Percentiles rank a stretch among this genome's conserved stretches.
phyloP scores from a whole-genome alignment of 1,140 invertebrate genomes.

The Teleopsis dalmanni region DNA sequence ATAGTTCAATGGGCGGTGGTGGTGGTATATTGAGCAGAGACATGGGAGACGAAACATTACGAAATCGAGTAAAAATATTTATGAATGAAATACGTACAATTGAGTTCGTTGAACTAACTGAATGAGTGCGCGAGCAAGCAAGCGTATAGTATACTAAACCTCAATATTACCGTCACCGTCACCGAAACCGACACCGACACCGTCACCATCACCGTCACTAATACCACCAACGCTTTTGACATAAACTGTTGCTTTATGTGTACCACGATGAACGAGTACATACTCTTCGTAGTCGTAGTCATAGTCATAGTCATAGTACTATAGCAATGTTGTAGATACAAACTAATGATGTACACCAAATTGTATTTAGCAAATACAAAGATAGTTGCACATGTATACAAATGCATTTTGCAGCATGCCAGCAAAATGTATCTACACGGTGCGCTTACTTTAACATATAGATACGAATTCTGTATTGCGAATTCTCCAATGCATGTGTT shows the following conservation, averaged over 20 bases:
- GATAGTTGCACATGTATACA: too few relatives aligned
- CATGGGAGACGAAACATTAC: constrained; percentile 2
- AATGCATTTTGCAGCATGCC: too few relatives aligned
- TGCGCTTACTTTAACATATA: too few relatives aligned
- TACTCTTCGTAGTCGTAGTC: too few relatives aligned
- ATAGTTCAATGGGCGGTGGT: too few relatives aligned
- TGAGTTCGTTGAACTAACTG: constrained; percentile 12
- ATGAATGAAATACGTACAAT: constrained; percentile 15
- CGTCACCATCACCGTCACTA: constrained; percentile 1
- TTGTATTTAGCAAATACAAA: not conserved
- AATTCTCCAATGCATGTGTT: too few relatives aligned
- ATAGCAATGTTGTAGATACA: too few relatives aligned
- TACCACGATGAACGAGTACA: too few relatives aligned
- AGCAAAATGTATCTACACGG: too few relatives aligned
- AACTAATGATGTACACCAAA: not conserved
- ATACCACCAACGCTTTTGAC: not conserved
- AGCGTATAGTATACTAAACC: not conserved
- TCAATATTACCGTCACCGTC: not conserved
- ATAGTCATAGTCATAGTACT: too few relatives aligned
- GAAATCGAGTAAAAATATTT: constrained; percentile 17
- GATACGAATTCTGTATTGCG: too few relatives aligned
- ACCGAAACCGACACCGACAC: not conserved
- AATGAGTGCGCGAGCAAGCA: not conserved
- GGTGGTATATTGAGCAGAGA: too few relatives aligned
- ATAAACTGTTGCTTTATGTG: not conserved